Conservation (phyloP, 2,888 invertebrate species). For the Mayetiola destructor region DNA sequence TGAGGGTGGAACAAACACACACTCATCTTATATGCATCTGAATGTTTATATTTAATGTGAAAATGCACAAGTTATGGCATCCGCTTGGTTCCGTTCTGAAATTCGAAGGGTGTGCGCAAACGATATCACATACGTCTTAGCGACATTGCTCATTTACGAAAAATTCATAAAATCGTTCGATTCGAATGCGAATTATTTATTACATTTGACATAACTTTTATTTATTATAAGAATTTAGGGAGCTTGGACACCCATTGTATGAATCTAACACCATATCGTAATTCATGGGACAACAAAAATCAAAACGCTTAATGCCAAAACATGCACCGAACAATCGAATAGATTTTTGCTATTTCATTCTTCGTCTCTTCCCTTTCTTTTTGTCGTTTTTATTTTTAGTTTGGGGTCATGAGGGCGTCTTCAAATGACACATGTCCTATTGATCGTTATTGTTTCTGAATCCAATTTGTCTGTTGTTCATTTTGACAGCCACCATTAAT, state of each 20-base stretch:
- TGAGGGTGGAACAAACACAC: background rate
- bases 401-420: background rate
- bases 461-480: too few species aligned
- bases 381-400: background rate
- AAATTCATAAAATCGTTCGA: too few species aligned
- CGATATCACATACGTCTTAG: too few species aligned
- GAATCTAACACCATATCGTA: too few species aligned
- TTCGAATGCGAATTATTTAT: conserved; percentile 10
- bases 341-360: background rate
- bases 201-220: background rate
- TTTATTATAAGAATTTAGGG: background rate
- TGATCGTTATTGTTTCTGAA: conserved; percentile 2
- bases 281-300: background rate
- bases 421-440: background rate
- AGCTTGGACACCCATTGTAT: background rate
- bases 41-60: background rate
- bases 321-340: conserved; percentile 4
- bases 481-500: background rate
- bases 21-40: background rate
- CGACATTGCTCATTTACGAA: too few species aligned
- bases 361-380: background rate
- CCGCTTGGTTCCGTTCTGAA: too few species aligned
- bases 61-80: background rate
- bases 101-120: too few species aligned
- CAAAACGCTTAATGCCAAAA: conserved; percentile 3